Evolutionary conservation across 2,113 vertebrate genomes (phyloP).

Genomic region (Oxyruncus cristatus): DNA sequence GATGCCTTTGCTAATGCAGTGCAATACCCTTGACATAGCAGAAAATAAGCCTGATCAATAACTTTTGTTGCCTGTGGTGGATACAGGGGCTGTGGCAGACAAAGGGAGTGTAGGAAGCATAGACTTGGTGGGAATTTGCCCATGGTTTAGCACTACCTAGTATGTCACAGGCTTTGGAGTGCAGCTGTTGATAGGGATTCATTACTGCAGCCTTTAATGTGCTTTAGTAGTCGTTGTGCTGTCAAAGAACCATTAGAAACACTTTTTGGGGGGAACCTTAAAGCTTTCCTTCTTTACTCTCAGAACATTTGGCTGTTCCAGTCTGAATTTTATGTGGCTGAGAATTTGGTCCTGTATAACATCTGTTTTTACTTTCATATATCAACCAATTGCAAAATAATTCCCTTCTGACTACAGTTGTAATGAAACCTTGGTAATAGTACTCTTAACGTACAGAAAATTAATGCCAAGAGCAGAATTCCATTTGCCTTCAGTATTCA

Average conservation of each 20-base stretch:
- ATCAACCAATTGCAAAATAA: not conserved
- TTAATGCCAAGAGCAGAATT: not conserved
- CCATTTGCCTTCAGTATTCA: not conserved
- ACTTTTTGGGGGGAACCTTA: not conserved
- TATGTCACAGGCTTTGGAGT: not conserved
- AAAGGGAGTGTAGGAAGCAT: not conserved
- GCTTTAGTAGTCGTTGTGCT: not conserved
- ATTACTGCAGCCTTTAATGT: not conserved
- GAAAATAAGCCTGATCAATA: not conserved
- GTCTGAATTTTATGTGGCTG: not conserved
- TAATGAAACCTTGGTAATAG: not conserved
- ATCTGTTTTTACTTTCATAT: not conserved
- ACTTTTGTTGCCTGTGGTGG: not conserved
- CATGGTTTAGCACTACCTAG: accelerated
- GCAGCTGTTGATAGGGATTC: not conserved
- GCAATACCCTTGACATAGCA: no score
- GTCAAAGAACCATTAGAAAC: not conserved
- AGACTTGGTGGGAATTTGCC: not conserved
- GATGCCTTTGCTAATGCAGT: not conserved
- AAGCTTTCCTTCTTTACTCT: not conserved
- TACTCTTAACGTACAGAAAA: not conserved
- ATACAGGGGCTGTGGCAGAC: not conserved
- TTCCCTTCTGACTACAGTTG: not conserved
- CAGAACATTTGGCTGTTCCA: not conserved
- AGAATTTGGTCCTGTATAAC: not conserved